Evolutionary conservation across 2,888 invertebrate genomes (phyloP).

Genomic region (Nomada ruficornis): DNA sequence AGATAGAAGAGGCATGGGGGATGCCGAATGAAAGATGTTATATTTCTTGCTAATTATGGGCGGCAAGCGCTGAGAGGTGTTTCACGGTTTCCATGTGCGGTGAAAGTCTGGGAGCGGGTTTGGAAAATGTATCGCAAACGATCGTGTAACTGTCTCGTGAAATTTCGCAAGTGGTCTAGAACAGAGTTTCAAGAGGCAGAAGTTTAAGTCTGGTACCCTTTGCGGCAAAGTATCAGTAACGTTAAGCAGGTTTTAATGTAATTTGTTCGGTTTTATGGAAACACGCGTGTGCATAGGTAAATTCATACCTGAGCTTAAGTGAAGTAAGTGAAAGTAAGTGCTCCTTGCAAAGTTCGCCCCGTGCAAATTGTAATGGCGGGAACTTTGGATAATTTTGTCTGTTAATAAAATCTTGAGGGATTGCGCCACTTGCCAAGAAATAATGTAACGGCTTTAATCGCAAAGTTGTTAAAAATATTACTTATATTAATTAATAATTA

Average conservation of each 20-base stretch:
- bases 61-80: not conserved
- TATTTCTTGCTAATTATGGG: constrained; percentile 14
- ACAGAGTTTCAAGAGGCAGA: not conserved
- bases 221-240: not conserved
- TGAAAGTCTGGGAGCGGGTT: not conserved
- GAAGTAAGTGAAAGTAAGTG: not conserved
- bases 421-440: no score
- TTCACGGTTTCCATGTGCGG: not conserved
- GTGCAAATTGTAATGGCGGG: not conserved
- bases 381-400: not conserved
- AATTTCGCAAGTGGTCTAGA: not conserved
- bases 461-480: no score
- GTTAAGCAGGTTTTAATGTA: constrained; percentile 19
- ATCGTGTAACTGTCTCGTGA: constrained; percentile 1
- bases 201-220: not conserved
- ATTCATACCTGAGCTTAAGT: not conserved
- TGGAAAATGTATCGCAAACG: not conserved
- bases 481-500: no score
- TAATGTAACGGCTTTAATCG: no score
- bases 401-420: not conserved
- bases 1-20: no score
- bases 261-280: constrained; percentile 26
- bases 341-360: not conserved
- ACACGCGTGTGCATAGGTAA: not conserved
- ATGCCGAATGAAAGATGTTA: not conserved